Evolutionary conservation across 2,888 invertebrate species (phyloP).

Genomic region (Nemapogon koenigi): DNA sequence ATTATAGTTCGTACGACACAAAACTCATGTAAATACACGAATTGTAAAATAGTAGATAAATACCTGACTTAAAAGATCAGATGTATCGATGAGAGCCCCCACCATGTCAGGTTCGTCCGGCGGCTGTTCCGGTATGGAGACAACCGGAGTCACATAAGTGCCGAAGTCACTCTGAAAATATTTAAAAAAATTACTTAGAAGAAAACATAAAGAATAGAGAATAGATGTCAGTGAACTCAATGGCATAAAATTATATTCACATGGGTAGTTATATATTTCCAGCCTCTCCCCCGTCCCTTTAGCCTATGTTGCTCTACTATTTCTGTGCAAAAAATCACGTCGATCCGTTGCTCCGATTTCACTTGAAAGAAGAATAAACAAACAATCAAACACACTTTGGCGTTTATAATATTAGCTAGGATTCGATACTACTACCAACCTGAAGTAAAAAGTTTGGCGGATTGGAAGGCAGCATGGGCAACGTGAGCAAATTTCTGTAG

Average conservation of each 20-base stretch:
- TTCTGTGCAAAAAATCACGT: no score
- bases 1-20: no score
- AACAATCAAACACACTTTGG: no score
- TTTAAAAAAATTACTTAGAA: neutral
- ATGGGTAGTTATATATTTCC: no score
- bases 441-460: conserved; percentile 93
- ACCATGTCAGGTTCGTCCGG: conserved; percentile 65
- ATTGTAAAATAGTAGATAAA: no score
- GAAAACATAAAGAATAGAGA: neutral
- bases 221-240: neutral
- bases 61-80: conserved; percentile 64
- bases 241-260: no score
- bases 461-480: conserved; percentile 89
- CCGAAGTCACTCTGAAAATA: conserved; percentile 82
- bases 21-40: no score
- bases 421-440: conserved; percentile 27
- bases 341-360: no score
- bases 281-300: no score
- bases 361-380: no score
- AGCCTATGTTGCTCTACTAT: no score
- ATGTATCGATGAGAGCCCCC: conserved; percentile 72
- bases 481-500: conserved; percentile 93
- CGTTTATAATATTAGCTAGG: no score
- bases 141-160: conserved; percentile 93
- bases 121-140: conserved; percentile 77